Evolutionary conservation across 2,113 vertebrate species (phyloP).

Genomic region (Erythrocebus patas): DNA sequence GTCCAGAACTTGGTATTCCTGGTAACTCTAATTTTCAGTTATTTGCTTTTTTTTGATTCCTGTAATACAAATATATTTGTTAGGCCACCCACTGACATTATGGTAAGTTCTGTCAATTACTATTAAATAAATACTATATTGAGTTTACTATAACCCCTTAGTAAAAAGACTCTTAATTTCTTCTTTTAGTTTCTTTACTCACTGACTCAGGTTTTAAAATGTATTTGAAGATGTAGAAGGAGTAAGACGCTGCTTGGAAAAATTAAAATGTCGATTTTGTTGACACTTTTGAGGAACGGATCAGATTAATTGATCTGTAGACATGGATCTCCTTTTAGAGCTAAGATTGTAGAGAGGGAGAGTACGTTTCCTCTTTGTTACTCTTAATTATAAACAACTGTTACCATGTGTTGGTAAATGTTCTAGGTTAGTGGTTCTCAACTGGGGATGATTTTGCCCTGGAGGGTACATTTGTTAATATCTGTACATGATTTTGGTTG

Average conservation of each 20-base stretch:
- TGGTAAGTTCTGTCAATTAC: conserved; percentile 4
- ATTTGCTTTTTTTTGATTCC: conserved; percentile 9
- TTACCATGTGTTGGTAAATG: background rate
- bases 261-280: background rate
- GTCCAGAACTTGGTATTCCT: background rate
- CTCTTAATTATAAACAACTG: background rate
- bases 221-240: background rate
- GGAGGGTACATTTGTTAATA: background rate
- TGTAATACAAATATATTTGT: background rate
- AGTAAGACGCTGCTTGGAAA: background rate
- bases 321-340: background rate
- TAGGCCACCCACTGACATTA: background rate
- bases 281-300: background rate
- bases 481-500: background rate
- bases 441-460: background rate
- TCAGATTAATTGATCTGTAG: background rate
- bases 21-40: background rate
- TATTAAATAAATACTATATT: background rate
- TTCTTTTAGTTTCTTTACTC: background rate
- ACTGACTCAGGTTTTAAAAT: background rate
- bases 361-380: background rate
- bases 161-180: background rate
- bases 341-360: background rate
- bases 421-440: background rate
- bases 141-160: background rate